Evolutionary conservation across 2,888 invertebrate species (phyloP).

Genomic region (Adelphocoris suturalis): DNA sequence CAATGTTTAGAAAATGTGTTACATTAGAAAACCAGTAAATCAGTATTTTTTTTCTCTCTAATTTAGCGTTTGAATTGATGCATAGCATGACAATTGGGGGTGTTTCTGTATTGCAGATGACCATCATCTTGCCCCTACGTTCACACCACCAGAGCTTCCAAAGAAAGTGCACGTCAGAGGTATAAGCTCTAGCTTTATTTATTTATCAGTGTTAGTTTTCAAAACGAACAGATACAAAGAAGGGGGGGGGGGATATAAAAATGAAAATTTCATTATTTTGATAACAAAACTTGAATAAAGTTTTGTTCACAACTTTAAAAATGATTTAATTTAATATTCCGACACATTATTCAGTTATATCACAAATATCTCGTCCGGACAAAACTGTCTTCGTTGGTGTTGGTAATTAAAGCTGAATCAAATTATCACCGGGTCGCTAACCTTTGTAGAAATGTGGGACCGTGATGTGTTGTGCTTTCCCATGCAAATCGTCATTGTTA

Average conservation of each 20-base stretch:
- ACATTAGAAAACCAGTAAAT: neutral
- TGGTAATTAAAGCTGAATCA: no score
- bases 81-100: slow-evolving; percentile 71
- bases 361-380: no score
- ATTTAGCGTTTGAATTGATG: slow-evolving; percentile 31
- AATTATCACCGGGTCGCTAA: no score
- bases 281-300: no score
- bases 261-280: no score
- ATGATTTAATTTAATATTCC: no score
- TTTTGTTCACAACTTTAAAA: no score
- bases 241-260: neutral
- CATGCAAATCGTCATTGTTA: no score
- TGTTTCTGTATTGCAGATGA: slow-evolving; percentile 90
- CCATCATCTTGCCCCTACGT: slow-evolving; percentile 98
- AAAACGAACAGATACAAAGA: neutral
- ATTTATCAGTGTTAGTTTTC: slow-evolving; percentile 34
- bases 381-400: no score
- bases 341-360: no score
- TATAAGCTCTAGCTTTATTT: slow-evolving; percentile 79
- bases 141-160: slow-evolving; percentile 99
- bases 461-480: no score
- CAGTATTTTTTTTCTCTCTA: neutral
- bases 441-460: no score
- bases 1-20: slow-evolving; percentile 51
- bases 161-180: slow-evolving; percentile 99